These are phyloP conservation scores for Biston betularia DNA, from an alignment of 2,888 invertebrate species.

Conservation along the genomic window DNA sequence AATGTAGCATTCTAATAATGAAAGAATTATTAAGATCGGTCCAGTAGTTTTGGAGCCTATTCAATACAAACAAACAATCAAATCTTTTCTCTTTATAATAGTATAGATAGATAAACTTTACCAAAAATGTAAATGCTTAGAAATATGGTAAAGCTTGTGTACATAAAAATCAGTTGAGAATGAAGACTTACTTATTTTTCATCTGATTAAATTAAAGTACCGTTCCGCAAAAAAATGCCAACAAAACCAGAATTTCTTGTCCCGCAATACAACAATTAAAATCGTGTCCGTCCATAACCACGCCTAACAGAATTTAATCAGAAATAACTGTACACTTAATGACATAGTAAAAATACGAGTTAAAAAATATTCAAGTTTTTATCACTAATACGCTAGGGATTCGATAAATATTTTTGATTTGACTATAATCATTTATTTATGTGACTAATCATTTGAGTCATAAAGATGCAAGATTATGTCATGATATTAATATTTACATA, in stretches of 20 bases:
- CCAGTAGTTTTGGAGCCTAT: too few species aligned
- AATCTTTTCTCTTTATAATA: too few species aligned
- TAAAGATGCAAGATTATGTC: slow-evolving; percentile 8
- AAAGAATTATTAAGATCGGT: too few species aligned
- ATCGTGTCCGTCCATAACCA: slow-evolving; percentile 53
- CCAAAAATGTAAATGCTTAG: too few species aligned
- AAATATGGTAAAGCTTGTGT: background rate
- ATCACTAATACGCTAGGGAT: slow-evolving; percentile 14
- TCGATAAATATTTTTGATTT: background rate
- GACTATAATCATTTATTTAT: background rate
- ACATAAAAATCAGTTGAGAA: background rate
- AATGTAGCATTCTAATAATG: too few species aligned
- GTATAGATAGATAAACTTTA: too few species aligned
- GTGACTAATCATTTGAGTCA: background rate
- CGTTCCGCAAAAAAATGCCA: slow-evolving; percentile 16
- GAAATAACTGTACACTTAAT: slow-evolving; percentile 43
- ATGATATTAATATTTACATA: background rate
- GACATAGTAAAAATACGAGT: slow-evolving; percentile 30
- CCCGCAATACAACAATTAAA: slow-evolving; percentile 43
- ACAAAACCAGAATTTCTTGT: slow-evolving; percentile 52
- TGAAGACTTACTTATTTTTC: slow-evolving; percentile 6
- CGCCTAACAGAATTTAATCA: slow-evolving; percentile 49
- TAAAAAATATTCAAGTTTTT: slow-evolving; percentile 23
- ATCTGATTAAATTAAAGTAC: slow-evolving; percentile 16
- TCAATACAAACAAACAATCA: too few species aligned